Evolutionary conservation across 2,888 invertebrate genomes (phyloP).

Genomic region (Danaus chrysippus): DNA sequence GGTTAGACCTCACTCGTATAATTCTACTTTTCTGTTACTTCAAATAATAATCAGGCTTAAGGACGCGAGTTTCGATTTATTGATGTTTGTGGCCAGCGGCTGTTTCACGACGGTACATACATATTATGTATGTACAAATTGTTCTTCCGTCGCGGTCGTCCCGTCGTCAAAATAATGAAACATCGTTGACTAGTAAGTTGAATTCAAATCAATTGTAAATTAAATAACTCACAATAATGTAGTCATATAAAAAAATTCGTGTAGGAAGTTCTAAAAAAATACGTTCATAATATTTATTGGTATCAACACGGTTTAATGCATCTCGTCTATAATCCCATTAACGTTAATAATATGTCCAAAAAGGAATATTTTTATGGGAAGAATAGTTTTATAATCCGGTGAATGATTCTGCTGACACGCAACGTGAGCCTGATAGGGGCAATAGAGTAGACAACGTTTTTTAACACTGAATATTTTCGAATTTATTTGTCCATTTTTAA

Average conservation of each 20-base stretch:
- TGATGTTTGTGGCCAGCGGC: conserved; percentile 26
- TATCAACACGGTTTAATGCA: conserved; percentile 59
- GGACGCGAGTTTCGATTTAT: conserved; percentile 57
- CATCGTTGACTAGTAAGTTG: neutral
- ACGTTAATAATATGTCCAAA: conserved; percentile 52
- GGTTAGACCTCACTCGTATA: conserved; percentile 70
- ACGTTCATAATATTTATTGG: conserved; percentile 54
- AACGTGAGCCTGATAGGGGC: conserved; percentile 29
- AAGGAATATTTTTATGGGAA: conserved; percentile 58
- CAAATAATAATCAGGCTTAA: conserved; percentile 62
- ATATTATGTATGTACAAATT: neutral
- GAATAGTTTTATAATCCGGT: conserved; percentile 61
- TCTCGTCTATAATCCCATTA: conserved; percentile 60
- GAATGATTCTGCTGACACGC: conserved; percentile 58
- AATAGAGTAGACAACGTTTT: conserved; percentile 28
- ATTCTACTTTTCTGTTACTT: conserved; percentile 73
- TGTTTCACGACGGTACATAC: neutral
- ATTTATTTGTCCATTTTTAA: too few relatives aligned
- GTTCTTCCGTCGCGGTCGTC: neutral
- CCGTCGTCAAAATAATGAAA: conserved; percentile 1
- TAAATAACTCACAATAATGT: conserved; percentile 13
- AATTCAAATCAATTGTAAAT: neutral
- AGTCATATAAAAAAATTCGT: conserved; percentile 14
- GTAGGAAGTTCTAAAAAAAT: conserved; percentile 36
- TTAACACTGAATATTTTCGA: neutral